phyloP scores from a whole-genome alignment of 2,888 invertebrate genomes.

The Hemistola chrysoprasaria region DNA sequence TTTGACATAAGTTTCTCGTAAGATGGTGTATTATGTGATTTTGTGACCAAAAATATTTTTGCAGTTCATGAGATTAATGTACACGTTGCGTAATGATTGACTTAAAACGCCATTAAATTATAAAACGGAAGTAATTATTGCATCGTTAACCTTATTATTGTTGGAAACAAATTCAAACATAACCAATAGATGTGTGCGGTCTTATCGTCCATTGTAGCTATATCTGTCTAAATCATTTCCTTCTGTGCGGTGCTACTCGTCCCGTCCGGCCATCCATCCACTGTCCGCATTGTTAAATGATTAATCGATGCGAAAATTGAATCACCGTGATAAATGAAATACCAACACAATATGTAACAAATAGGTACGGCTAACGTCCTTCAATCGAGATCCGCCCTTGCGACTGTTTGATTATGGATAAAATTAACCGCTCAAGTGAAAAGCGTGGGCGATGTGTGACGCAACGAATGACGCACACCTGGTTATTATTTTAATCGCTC shows the following conservation, averaged over 20 bases:
- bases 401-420: slow-evolving; percentile 43
- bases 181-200: too few relatives aligned
- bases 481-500: too few relatives aligned
- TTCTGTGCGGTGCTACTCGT: slow-evolving; percentile 2
- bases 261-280: slow-evolving; percentile 25
- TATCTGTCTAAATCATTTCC: slow-evolving; percentile 9
- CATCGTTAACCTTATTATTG: too few relatives aligned
- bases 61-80: slow-evolving; percentile 4
- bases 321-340: slow-evolving; percentile 61
- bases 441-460: too few relatives aligned
- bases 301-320: slow-evolving; percentile 63
- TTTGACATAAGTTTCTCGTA: too few relatives aligned
- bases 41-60: background rate
- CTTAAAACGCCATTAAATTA: slow-evolving; percentile 1
- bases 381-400: slow-evolving; percentile 37
- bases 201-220: slow-evolving; percentile 4
- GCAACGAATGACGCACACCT: too few relatives aligned
- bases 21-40: too few relatives aligned
- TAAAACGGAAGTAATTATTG: background rate
- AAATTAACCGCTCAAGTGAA: slow-evolving; percentile 12
- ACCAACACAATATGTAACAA: slow-evolving; percentile 60
- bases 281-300: slow-evolving; percentile 38
- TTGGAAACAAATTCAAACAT: too few relatives aligned
- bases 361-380: slow-evolving; percentile 42
- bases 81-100: slow-evolving; percentile 3